Percentiles rank a stretch among this genome's conserved stretches.
Evolutionary conservation across 2,113 vertebrate species (phyloP).

Genomic region (Lucifuga dentata): DNA sequence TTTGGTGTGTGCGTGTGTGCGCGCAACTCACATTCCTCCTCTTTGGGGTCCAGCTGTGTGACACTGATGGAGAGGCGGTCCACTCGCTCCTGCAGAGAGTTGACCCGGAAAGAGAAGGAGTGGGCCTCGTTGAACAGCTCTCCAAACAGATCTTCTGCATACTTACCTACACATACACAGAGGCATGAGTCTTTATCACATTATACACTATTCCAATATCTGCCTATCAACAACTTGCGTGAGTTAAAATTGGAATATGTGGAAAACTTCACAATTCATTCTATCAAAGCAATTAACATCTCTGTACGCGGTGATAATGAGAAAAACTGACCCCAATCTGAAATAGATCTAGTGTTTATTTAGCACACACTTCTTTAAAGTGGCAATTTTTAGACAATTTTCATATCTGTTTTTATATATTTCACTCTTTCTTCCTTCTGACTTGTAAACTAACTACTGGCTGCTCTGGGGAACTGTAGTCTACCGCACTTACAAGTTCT

Average conservation of each 20-base stretch:
- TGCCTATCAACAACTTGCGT: too few species aligned
- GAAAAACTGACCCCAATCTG: background rate
- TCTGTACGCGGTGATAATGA: background rate
- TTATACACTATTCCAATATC: too few species aligned
- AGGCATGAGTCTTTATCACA: constrained; percentile 9
- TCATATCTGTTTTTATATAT: too few species aligned
- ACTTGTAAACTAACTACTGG: too few species aligned
- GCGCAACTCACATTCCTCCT: constrained; percentile 93
- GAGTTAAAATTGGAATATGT: too few species aligned
- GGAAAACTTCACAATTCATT: too few species aligned
- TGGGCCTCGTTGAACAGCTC: constrained; percentile 99
- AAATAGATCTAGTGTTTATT: background rate
- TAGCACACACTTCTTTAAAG: background rate
- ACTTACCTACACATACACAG: constrained; percentile 89
- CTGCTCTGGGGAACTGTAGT: background rate
- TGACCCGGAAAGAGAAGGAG: constrained; percentile 97
- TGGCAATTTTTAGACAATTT: background rate
- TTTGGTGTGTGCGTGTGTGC: constrained; percentile 5
- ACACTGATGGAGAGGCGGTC: constrained; percentile 98
- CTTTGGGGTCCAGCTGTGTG: constrained; percentile 98
- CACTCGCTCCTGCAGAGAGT: constrained; percentile 98
- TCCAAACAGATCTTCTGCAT: constrained; percentile 99
- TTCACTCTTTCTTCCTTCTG: too few species aligned
- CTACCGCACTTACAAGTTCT: too few species aligned
- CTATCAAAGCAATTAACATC: too few species aligned